Evolutionary conservation across 2,797 vertebrate genomes (phyloP), one percentile per base, ranked within the genome.

Genomic region (Neopelma chrysocephalum): DNA sequence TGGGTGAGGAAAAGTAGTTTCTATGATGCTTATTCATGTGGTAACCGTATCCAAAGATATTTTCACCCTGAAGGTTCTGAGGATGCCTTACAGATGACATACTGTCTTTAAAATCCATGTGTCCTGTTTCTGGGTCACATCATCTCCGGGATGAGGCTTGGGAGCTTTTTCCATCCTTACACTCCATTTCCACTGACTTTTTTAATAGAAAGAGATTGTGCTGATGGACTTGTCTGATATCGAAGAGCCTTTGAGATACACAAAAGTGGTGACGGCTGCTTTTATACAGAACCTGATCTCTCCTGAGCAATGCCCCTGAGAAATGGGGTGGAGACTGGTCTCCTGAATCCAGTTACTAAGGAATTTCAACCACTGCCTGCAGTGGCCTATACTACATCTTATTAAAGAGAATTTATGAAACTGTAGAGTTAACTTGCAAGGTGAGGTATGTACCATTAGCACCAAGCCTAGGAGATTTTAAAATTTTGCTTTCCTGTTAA

Each of bases 31-130:
- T 87, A 47, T 85, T 96, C 54, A 66, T 81, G 13, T 69, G 69
- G 61, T 42, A 82, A 86, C 32, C 51, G 11, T 61, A 83, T 69
- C 69, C 58, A 68, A 94, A 87, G 72, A 85, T 31, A 61, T 81
- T 94, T 92, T 83, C 38, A 81, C 16, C 20, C 76, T 68, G 29
- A 88, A 93, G 57, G 50, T 47, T 87, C 25, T 93, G 57, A 94
- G 73, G 66, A 89, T 95, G 79, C 65, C 72, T 96, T 83, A 60
- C 22, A 86, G 50, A 83, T 90, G 79, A 91, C 54, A 65, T 76
- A 88, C 65, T 76, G 84, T 92, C 94, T 93, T 69, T 43, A 75
- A 93, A 93, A 88, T 76, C 53, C n/a, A 12, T 2, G 11, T 1
- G 1, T 66, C 36, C 29, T 82, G 34, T 61, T 92, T 65, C 42